Percentiles rank a stretch among this genome's conserved stretches.
Conservation (phyloP, 2,797 vertebrate species). For the Eospalax fontanierii region DNA sequence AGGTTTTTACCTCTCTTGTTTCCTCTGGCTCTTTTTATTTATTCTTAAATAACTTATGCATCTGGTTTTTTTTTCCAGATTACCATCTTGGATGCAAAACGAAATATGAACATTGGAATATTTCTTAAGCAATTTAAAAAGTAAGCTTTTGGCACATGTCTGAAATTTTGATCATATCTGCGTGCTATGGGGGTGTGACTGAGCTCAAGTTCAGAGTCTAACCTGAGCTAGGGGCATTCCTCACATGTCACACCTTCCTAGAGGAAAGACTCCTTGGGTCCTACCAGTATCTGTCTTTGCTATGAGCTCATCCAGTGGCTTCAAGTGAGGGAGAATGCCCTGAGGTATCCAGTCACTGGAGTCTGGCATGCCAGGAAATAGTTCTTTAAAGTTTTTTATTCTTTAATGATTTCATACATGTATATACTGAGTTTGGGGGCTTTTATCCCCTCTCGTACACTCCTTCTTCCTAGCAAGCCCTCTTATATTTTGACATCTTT, state of each 20-base stretch:
- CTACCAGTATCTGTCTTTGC: neutral
- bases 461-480: neutral
- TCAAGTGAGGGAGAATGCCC: neutral
- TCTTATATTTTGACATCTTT: neutral
- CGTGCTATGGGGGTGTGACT: neutral
- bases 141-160: conserved; percentile 90
- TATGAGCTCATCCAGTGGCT: neutral
- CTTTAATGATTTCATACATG: neutral
- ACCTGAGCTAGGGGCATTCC: neutral
- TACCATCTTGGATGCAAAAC: conserved; percentile 97
- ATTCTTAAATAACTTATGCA: conserved; percentile 61
- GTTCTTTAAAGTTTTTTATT: neutral
- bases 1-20: conserved; percentile 4
- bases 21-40: conserved; percentile 56
- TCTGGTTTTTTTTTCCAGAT: conserved; percentile 91
- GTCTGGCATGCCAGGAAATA: neutral
- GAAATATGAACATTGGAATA: conserved; percentile 99
- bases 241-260: neutral
- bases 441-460: neutral
- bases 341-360: neutral
- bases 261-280: neutral
- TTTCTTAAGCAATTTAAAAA: conserved; percentile 99
- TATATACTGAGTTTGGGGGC: too few relatives aligned
- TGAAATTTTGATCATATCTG: neutral
- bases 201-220: neutral